Evolutionary conservation across 2,113 vertebrate species (phyloP).

Genomic region (Myotis yumanensis): DNA sequence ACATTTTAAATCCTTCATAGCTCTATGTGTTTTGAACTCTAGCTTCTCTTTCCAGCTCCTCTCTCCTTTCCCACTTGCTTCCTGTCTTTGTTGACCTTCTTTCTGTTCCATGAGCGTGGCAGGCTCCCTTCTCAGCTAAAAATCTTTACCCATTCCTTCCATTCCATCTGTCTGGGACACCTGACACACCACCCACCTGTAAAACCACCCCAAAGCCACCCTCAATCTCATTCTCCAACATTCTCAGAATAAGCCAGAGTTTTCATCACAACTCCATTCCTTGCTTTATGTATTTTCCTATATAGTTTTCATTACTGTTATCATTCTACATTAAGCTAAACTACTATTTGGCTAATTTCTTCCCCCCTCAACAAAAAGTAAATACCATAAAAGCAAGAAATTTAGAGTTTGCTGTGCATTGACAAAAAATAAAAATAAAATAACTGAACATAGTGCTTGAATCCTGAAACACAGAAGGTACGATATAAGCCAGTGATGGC

Average conservation of each 20-base stretch:
- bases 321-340: not conserved
- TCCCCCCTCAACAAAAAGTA: not conserved
- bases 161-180: not conserved
- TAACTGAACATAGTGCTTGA: not conserved
- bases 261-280: not conserved
- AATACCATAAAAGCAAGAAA: not conserved
- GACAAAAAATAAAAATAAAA: not conserved
- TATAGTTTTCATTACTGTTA: not conserved
- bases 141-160: fast-evolving
- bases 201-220: not conserved
- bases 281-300: not conserved
- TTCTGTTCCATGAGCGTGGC: not conserved
- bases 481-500: not conserved
- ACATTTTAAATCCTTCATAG: not conserved
- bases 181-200: fast-evolving
- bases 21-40: not conserved
- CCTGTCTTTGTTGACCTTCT: not conserved
- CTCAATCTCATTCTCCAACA: fast-evolving
- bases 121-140: not conserved
- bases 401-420: not conserved
- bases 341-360: not conserved
- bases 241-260: not conserved
- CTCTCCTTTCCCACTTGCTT: not conserved
- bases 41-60: not conserved
- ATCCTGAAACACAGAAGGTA: not conserved